phyloP scores from a whole-genome alignment of 2,888 invertebrate genomes.

The Dendrolimus pini region DNA sequence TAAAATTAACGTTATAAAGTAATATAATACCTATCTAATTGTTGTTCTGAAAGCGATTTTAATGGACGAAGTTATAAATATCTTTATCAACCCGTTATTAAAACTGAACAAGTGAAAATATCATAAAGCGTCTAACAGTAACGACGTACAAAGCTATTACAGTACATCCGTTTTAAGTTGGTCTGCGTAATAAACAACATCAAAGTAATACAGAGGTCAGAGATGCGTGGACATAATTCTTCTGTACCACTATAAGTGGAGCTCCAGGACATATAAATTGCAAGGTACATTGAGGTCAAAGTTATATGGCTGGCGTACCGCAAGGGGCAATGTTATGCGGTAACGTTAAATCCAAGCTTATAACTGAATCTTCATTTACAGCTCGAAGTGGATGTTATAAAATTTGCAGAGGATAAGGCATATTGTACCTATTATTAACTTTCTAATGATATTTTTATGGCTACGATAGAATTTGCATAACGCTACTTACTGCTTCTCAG shows the following conservation, averaged over 20 bases:
- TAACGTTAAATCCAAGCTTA: conserved; percentile 51
- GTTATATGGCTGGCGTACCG: conserved; percentile 37
- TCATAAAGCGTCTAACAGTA: conserved; percentile 34
- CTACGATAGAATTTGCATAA: neutral
- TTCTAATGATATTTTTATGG: conserved; percentile 7
- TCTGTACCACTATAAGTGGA: conserved; percentile 28
- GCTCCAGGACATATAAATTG: conserved; percentile 20
- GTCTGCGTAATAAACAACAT: conserved; percentile 31
- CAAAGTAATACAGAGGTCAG: conserved; percentile 32
- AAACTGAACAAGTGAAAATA: conserved; percentile 42
- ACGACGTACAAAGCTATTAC: conserved; percentile 33
- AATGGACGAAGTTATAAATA: conserved; percentile 14
- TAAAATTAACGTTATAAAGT: no score
- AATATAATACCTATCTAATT: conserved; percentile 2
- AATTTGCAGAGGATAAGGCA: conserved; percentile 7
- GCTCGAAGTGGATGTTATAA: conserved; percentile 27
- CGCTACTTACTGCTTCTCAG: neutral
- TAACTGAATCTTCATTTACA: conserved; percentile 50
- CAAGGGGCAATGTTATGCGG: conserved; percentile 53
- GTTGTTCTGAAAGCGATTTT: conserved; percentile 6
- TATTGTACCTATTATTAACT: conserved; percentile 7
- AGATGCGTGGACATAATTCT: conserved; percentile 37
- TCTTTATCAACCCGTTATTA: conserved; percentile 32
- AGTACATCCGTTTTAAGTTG: conserved; percentile 30
- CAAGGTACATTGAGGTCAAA: conserved; percentile 27